Evolutionary conservation across 2,888 invertebrate genomes (phyloP).

Genomic region (Metallyticus violacea): DNA sequence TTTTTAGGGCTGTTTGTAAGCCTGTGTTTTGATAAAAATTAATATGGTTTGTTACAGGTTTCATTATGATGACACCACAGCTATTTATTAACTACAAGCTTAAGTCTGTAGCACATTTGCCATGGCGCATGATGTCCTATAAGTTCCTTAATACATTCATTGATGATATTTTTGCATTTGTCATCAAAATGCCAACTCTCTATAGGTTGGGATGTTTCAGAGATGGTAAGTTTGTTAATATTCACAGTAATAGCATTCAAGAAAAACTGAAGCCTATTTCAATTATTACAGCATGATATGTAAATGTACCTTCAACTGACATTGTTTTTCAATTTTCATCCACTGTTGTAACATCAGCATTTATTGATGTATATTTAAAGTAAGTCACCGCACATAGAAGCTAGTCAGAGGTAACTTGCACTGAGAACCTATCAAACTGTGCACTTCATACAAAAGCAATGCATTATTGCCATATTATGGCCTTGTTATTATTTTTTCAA

Average conservation of each 20-base stretch:
- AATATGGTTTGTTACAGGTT: slow-evolving; percentile 59
- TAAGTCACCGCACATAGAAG: too few relatives aligned
- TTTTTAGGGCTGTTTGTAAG: neutral
- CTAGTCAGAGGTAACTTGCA: too few relatives aligned
- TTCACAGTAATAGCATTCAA: neutral
- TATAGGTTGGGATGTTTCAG: slow-evolving; percentile 97
- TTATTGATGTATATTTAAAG: too few relatives aligned
- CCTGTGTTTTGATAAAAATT: neutral
- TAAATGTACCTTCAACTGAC: too few relatives aligned
- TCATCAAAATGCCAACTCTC: slow-evolving; percentile 99
- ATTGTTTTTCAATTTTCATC: too few relatives aligned
- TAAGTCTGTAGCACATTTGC: slow-evolving; percentile 97
- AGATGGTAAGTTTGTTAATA: slow-evolving; percentile 65
- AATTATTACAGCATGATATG: too few relatives aligned
- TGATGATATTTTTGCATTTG: slow-evolving; percentile 99
- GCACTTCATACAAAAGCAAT: too few relatives aligned
- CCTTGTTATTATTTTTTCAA: too few relatives aligned
- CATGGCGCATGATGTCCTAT: slow-evolving; percentile 99
- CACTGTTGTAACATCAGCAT: too few relatives aligned
- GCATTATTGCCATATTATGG: too few relatives aligned
- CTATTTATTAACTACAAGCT: slow-evolving; percentile 99
- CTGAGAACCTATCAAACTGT: too few relatives aligned
- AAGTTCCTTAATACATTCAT: slow-evolving; percentile 99
- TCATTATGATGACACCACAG: slow-evolving; percentile 99
- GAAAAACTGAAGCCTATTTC: too few relatives aligned